Evolutionary conservation across 2,797 vertebrate species (phyloP).

Genomic region (Tragelaphus eurycerus): DNA sequence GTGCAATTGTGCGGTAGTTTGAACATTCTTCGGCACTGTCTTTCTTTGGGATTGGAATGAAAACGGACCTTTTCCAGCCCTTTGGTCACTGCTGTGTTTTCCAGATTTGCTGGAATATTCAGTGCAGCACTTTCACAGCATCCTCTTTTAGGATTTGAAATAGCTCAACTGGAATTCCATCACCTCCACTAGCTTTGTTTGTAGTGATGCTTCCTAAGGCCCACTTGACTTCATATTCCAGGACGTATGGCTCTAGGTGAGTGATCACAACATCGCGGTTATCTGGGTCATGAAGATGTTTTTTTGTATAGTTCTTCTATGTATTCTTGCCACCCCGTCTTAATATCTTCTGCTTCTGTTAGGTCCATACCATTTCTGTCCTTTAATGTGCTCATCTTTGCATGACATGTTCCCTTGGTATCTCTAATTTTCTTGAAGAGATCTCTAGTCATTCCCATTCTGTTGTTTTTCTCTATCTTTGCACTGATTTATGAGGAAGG

Average conservation of each 20-base stretch:
- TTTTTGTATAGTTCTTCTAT: neutral
- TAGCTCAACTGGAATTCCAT: neutral
- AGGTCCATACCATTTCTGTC: neutral
- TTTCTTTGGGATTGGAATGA: neutral
- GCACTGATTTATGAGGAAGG: neutral
- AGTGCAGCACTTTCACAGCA: neutral
- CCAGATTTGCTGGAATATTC: neutral
- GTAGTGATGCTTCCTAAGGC: neutral
- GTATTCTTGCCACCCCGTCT: neutral
- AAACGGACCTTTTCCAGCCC: neutral
- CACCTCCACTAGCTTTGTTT: neutral
- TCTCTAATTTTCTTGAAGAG: neutral
- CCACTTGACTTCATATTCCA: neutral
- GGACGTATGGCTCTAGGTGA: neutral
- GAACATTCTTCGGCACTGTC: neutral
- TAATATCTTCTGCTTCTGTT: neutral
- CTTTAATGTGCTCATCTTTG: neutral
- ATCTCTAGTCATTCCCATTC: neutral
- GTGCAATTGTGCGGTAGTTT: neutral
- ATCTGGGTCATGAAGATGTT: neutral
- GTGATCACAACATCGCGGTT: neutral
- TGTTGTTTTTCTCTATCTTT: neutral
- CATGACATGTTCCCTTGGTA: neutral
- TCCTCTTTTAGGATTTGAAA: neutral
- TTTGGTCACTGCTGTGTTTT: neutral